Evolutionary conservation across 2,797 vertebrate genomes (phyloP).

Genomic region (Myiotriccus ornatus): DNA sequence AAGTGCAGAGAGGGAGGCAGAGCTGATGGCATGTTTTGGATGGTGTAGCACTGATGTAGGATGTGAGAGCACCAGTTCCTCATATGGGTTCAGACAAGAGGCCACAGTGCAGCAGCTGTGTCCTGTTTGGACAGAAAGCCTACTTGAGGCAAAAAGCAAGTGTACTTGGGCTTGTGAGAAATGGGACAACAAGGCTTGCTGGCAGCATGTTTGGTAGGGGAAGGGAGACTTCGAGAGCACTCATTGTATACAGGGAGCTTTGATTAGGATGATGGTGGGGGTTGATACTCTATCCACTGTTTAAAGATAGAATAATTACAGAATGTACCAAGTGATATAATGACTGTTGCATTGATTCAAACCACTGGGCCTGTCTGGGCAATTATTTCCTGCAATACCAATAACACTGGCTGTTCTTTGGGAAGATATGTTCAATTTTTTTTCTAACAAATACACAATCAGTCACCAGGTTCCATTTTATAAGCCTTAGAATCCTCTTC

Average conservation of each 20-base stretch:
- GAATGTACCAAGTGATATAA: not conserved
- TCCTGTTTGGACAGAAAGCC: not conserved
- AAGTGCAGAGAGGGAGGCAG: not conserved
- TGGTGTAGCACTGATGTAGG: not conserved
- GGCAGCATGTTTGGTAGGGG: not conserved
- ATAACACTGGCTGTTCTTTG: not conserved
- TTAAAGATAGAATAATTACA: constrained; percentile 18
- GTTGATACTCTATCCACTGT: not conserved
- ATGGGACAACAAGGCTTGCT: not conserved
- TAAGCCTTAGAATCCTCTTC: not conserved
- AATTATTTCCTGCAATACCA: not conserved
- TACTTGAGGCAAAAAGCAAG: not conserved
- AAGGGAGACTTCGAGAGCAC: not conserved
- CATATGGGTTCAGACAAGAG: accelerated
- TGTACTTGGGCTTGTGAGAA: not conserved
- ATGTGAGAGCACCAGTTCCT: not conserved
- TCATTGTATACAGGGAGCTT: not conserved
- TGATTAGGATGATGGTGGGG: not conserved
- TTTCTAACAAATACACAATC: not conserved
- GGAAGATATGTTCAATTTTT: not conserved
- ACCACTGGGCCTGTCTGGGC: not conserved
- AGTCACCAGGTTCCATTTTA: not conserved
- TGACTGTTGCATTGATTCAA: constrained; percentile 15
- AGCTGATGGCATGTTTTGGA: not conserved
- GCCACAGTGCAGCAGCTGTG: not conserved